phyloP scores from a whole-genome alignment of 2,113 vertebrate genomes.

The Macrotis lagotis region DNA sequence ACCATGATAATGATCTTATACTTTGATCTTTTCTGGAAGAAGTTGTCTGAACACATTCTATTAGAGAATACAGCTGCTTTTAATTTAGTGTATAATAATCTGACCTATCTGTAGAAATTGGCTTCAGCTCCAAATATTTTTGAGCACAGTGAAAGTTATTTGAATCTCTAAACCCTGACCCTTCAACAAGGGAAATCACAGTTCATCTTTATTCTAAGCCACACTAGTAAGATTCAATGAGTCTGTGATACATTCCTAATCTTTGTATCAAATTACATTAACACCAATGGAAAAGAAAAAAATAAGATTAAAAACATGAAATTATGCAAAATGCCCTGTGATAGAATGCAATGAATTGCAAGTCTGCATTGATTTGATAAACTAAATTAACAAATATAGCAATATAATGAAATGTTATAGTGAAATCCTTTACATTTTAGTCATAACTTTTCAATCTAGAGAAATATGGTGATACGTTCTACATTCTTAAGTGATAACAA shows the following conservation, averaged over 20 bases:
- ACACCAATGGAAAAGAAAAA: background rate
- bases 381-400: background rate
- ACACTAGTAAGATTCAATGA: background rate
- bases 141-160: slow-evolving; percentile 28
- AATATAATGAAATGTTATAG: background rate
- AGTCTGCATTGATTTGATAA: background rate
- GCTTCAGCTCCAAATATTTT: slow-evolving; percentile 6
- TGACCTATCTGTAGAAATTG: slow-evolving; percentile 56
- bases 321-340: background rate
- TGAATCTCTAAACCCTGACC: slow-evolving; percentile 14
- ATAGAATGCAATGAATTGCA: background rate
- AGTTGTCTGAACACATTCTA: slow-evolving; percentile 63
- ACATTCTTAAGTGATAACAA: background rate
- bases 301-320: background rate
- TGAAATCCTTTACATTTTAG: background rate
- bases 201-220: background rate
- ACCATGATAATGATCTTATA: no score
- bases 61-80: slow-evolving; percentile 64
- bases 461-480: background rate
- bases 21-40: slow-evolving; percentile 24
- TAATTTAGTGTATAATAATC: slow-evolving; percentile 35
- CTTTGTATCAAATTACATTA: background rate
- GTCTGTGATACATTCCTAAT: background rate
- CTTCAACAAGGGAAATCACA: slow-evolving; percentile 28
- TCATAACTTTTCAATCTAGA: background rate